Percentiles rank a stretch among this genome's conserved stretches.
phyloP scores from a whole-genome alignment of 1,140 invertebrate genomes.

The Atta cephalotes region DNA sequence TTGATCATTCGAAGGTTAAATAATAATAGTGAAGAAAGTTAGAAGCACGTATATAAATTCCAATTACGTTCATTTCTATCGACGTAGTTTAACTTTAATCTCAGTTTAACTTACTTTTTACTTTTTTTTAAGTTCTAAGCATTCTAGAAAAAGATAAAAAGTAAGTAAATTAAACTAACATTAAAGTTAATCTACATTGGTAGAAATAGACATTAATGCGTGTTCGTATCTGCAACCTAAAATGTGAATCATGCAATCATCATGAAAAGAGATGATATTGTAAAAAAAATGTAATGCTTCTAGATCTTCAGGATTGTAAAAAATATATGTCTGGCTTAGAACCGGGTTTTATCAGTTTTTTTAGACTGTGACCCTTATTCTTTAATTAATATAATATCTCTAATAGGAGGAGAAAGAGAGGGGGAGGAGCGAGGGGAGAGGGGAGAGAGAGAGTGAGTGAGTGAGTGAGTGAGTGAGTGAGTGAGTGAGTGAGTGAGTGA shows the following conservation, averaged over 20 bases:
- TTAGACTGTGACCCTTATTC: background rate
- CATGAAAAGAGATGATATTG: background rate
- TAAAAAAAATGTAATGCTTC: slow-evolving; percentile 34
- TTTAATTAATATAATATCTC: background rate
- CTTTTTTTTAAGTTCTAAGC: no score
- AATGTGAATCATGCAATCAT: background rate
- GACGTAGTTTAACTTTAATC: no score
- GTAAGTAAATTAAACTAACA: no score
- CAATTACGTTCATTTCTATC: no score
- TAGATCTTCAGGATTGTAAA: background rate
- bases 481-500: no score
- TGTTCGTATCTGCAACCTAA: background rate
- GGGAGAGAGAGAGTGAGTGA: no score
- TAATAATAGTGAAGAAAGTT: background rate
- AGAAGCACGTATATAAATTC: background rate
- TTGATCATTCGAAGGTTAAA: background rate
- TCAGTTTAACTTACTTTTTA: no score
- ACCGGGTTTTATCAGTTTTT: slow-evolving; percentile 14
- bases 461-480: no score
- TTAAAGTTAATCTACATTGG: no score
- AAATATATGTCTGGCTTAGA: slow-evolving; percentile 5
- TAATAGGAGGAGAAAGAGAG: background rate
- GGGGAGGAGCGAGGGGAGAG: no score
- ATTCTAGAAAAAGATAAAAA: no score
- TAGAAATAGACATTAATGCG: background rate